Evolutionary conservation across 2,888 invertebrate species (phyloP).

Genomic region (Stenoptilia bipunctidactyla): DNA sequence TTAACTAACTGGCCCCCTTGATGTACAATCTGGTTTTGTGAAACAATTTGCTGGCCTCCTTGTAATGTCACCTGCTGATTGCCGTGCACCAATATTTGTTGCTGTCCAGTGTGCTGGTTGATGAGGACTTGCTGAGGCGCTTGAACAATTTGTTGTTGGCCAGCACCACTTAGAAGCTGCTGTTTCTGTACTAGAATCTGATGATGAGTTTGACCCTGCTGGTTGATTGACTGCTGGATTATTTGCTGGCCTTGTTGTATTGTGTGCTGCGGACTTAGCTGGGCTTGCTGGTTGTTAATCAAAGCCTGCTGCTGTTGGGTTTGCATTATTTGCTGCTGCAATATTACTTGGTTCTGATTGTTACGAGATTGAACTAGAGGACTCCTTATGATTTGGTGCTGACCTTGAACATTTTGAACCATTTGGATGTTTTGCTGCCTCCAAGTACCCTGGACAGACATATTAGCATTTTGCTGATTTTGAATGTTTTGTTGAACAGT

Average conservation of each 20-base stretch:
- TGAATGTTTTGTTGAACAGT: conserved; percentile 59
- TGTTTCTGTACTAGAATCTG: conserved; percentile 68
- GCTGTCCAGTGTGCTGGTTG: conserved; percentile 60
- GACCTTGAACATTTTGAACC: conserved; percentile 66
- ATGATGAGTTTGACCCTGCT: conserved; percentile 66
- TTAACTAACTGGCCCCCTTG: conserved; percentile 60
- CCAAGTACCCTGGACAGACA: conserved; percentile 51
- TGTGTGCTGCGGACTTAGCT: conserved; percentile 65
- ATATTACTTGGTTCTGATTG: conserved; percentile 63
- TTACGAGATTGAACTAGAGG: conserved; percentile 57
- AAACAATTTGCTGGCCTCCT: conserved; percentile 57
- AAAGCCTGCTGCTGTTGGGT: conserved; percentile 61
- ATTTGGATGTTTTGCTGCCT: conserved; percentile 65
- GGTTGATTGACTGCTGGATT: conserved; percentile 70
- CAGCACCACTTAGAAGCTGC: conserved; percentile 68
- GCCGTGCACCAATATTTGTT: conserved; percentile 61
- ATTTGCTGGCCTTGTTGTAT: conserved; percentile 72
- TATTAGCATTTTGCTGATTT: conserved; percentile 42
- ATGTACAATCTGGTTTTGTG: conserved; percentile 58
- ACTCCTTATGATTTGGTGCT: conserved; percentile 61
- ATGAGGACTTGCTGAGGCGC: conserved; percentile 66
- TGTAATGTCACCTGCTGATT: conserved; percentile 63
- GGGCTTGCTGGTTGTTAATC: conserved; percentile 54
- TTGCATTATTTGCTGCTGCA: conserved; percentile 72
- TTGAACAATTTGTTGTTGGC: conserved; percentile 63